Percentiles rank a stretch among this genome's conserved stretches.
phyloP scores from a whole-genome alignment of 92 coral and sea anemone genomes.

The Anthopleura xanthogrammica region DNA sequence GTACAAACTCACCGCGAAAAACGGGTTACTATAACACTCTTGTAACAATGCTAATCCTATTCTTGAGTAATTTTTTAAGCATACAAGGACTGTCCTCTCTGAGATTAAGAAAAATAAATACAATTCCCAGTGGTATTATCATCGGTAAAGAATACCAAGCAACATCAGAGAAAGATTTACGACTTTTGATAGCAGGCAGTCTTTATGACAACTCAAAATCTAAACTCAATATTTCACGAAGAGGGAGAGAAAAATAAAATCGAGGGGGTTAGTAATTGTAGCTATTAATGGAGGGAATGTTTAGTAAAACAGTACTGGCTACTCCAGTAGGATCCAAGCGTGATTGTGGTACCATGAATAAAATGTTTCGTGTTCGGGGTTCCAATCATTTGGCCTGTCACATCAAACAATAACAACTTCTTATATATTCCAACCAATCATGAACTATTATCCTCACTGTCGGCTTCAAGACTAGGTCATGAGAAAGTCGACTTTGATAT shows the following conservation, averaged over 20 bases:
- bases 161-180: constrained; percentile 22
- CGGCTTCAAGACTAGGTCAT: not conserved
- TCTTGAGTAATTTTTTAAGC: constrained; percentile 22
- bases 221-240: constrained; percentile 12
- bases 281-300: constrained; percentile 5
- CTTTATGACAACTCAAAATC: constrained; percentile 9
- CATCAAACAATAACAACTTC: constrained; percentile 38
- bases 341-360: constrained; percentile 28
- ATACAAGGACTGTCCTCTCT: constrained; percentile 3
- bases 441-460: constrained; percentile 3
- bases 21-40: not conserved
- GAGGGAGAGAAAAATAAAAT: not conserved
- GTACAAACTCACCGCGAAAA: not conserved
- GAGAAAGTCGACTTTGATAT: constrained; percentile 25
- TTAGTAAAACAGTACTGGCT: not conserved
- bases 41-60: not conserved
- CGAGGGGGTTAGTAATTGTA: not conserved
- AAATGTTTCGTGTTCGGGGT: constrained; percentile 23
- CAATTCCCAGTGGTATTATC: not conserved
- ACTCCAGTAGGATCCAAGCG: constrained; percentile 16
- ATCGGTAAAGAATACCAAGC: constrained; percentile 17
- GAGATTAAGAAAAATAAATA: constrained; percentile 10
- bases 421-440: constrained; percentile 28
- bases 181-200: not conserved
- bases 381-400: constrained; percentile 43